Evolutionary conservation across 2,113 vertebrate species (phyloP).

Genomic region (Nothoprocta pentlandii): DNA sequence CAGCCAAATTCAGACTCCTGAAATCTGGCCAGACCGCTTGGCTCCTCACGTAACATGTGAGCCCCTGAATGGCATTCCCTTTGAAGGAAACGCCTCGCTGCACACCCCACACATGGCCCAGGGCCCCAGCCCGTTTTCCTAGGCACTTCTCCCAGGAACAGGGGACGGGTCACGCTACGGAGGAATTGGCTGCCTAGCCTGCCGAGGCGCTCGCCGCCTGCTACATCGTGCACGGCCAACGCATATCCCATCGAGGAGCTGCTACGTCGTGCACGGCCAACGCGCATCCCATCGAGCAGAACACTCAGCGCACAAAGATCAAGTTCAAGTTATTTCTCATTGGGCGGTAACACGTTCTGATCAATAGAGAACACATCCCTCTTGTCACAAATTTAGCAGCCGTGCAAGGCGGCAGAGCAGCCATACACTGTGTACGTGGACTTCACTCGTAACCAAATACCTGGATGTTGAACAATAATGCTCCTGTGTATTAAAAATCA

Average conservation of each 20-base stretch:
- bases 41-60: accelerated
- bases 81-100: neutral
- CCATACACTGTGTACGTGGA: neutral
- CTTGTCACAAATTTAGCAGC: neutral
- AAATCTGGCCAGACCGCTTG: neutral
- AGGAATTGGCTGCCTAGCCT: neutral
- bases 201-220: neutral
- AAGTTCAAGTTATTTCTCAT: neutral
- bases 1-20: neutral
- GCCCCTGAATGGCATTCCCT: neutral
- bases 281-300: neutral
- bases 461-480: accelerated
- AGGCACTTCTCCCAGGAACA: neutral
- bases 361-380: neutral
- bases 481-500: neutral
- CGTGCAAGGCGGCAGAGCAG: neutral
- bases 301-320: neutral
- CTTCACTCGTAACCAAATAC: neutral
- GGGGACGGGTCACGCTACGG: neutral
- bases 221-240: neutral
- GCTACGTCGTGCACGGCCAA: neutral
- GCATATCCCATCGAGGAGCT: neutral
- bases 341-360: neutral
- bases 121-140: neutral
- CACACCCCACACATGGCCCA: neutral